Evolutionary conservation across 2,113 vertebrate species (phyloP), one percentile per base, ranked within the genome.

Genomic region (Oncorhynchus mykiss): DNA sequence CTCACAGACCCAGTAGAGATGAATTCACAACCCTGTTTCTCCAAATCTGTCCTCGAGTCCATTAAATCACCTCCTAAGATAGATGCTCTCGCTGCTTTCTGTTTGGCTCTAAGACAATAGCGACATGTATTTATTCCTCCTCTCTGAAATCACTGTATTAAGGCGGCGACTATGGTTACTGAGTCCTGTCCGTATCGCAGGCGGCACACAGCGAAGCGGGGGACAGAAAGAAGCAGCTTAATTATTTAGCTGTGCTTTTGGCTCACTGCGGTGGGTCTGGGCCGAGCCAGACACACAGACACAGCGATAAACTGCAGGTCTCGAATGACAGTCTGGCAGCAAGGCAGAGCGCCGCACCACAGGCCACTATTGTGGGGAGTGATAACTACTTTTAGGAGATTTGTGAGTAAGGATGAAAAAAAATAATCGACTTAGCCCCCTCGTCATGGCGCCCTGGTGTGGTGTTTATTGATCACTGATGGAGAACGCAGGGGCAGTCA

Each of bases 271-370:
- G 16, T 57, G 54, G 48, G 71, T 57, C 51, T 69, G 22, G 45
- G 71, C 59, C 54, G 49, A 65, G n/a, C 24, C 7, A 77, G 70
- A 59, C 72, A 34, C 65, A 39, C 39, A 45, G 39, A 45, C 9
- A 22, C 68, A 79, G 57, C 77, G 74, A 71, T 73, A 78, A 80
- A 75, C 70, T 64, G 45, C 71, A 27, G 5, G 72, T 70, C 59
- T 3, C 79, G 45, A 73, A 73, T 78, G 72, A 67, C 68, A 51
- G 54, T 59, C 64, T 14, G 34, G 54, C 39, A 3, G 39, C 39
- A 39, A 16, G 69, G 27, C 68, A 72, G 57, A 77, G 14, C 24
- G 34, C 20, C 64, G 67, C 48, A 51, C 54, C 54, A 20, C 54
- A 57, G 4, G 54, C 18, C 18, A 7, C 20, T 57, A 18, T 57